Conservation (phyloP, 1,140 invertebrate genomes). For the Drosophila pseudoananassae region DNA sequence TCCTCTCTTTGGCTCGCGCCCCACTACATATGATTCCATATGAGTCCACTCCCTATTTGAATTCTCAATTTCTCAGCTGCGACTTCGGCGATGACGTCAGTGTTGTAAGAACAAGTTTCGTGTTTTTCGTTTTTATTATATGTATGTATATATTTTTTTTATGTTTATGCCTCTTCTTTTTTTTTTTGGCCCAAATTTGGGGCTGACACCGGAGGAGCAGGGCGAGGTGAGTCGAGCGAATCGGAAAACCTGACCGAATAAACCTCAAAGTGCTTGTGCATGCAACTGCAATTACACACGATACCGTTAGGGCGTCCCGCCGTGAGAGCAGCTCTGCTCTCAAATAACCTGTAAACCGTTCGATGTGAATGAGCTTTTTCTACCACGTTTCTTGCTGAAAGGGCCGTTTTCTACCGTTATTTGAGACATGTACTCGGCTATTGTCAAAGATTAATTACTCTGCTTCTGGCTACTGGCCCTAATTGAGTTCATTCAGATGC, state of each 20-base stretch:
- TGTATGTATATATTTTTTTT: conserved; percentile 21
- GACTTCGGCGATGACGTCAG: conserved; percentile 69
- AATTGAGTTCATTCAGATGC: conserved; percentile 63
- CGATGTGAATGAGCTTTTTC: conserved; percentile 32
- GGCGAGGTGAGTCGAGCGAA: conserved; percentile 7
- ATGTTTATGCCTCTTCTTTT: conserved; percentile 6
- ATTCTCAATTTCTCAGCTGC: conserved; percentile 73
- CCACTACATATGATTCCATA: conserved; percentile 58
- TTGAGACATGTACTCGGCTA: conserved; percentile 25
- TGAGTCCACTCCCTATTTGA: conserved; percentile 71
- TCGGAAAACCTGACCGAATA: conserved; percentile 65
- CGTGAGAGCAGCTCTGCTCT: conserved; percentile 43
- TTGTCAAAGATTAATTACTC: conserved; percentile 67
- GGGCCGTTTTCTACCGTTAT: conserved; percentile 41
- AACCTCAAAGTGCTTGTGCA: conserved; percentile 67
- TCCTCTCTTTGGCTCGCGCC: conserved; percentile 21
- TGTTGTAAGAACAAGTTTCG: conserved; percentile 78
- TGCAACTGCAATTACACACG: conserved; percentile 75
- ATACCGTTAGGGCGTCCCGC: conserved; percentile 67
- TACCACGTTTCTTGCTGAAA: conserved; percentile 27
- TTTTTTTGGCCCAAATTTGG: conserved; percentile 26
- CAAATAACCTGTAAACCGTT: conserved; percentile 65
- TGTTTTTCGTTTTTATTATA: conserved; percentile 31
- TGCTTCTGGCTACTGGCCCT: conserved; percentile 50
- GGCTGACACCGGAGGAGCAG: conserved; percentile 15